Percentiles rank a stretch among this genome's conserved stretches.
Evolutionary conservation across 1,140 invertebrate species (phyloP).

Genomic region (Linepithema humile): DNA sequence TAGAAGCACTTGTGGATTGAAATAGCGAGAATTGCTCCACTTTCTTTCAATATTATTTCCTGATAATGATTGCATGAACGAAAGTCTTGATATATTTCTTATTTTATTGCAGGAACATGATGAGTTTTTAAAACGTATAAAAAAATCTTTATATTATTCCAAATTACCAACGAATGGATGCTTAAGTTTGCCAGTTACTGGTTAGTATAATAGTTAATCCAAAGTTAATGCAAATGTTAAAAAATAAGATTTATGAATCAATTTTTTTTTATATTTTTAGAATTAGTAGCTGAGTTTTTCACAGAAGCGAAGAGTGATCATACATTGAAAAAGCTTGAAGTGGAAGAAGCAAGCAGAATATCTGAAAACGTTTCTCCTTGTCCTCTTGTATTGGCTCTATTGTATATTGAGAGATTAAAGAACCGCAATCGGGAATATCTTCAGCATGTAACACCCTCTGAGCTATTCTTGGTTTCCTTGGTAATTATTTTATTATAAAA

Average conservation of each 20-base stretch:
- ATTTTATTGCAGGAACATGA: constrained; percentile 88
- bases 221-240: neutral
- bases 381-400: constrained; percentile 91
- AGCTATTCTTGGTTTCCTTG: constrained; percentile 96
- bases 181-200: constrained; percentile 92
- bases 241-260: constrained; percentile 58
- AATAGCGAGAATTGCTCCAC: neutral
- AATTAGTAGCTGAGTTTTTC: constrained; percentile 93
- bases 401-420: constrained; percentile 95
- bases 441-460: constrained; percentile 91
- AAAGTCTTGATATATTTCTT: constrained; percentile 23
- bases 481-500: constrained; percentile 86
- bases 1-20: neutral
- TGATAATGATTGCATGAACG: neutral
- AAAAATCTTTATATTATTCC: constrained; percentile 94
- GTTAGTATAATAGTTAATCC: constrained; percentile 82
- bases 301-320: constrained; percentile 88
- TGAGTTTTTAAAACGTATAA: constrained; percentile 91
- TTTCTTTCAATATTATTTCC: constrained; percentile 31
- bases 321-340: constrained; percentile 91
- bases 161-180: constrained; percentile 89
- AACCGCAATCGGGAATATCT: constrained; percentile 93
- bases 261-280: constrained; percentile 83
- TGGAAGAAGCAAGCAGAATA: constrained; percentile 91
- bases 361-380: constrained; percentile 93